phyloP scores from a whole-genome alignment of 1,140 invertebrate genomes.

The Micrasema minimum region DNA sequence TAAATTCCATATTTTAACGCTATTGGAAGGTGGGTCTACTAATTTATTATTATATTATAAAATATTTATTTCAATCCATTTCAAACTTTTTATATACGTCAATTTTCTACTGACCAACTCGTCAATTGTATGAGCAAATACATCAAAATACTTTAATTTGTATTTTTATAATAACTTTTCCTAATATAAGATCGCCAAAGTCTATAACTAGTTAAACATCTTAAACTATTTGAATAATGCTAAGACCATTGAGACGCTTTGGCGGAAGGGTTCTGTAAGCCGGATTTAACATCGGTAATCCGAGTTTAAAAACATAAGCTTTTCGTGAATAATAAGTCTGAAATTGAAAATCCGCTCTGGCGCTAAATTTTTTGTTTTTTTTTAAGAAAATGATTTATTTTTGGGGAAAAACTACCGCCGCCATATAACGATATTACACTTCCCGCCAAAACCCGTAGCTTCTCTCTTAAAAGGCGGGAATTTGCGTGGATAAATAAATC shows the following conservation, averaged over 20 bases:
- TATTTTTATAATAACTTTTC: too few species aligned
- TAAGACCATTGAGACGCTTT: too few species aligned
- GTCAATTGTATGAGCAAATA: too few species aligned
- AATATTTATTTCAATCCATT: too few species aligned
- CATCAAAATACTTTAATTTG: too few species aligned
- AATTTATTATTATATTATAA: too few species aligned
- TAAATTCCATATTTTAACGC: too few species aligned
- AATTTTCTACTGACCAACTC: too few species aligned
- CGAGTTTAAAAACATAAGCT: background rate
- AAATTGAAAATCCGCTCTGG: constrained; percentile 7
- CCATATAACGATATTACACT: constrained; percentile 14
- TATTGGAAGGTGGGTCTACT: too few species aligned
- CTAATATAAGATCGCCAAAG: too few species aligned
- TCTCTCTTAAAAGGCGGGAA: constrained; percentile 11
- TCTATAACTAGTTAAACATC: too few species aligned
- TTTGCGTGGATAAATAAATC: constrained; percentile 14
- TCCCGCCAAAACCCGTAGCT: constrained; percentile 22
- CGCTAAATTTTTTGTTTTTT: background rate
- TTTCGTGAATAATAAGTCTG: background rate
- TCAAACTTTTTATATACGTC: too few species aligned
- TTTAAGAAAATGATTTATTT: constrained; percentile 31
- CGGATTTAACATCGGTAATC: constrained; percentile 1
- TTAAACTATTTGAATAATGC: background rate
- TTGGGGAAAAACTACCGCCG: constrained; percentile 16
- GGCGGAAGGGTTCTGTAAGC: background rate